phyloP scores from a whole-genome alignment of 2,888 invertebrate species.

The Rosalia funebris region DNA sequence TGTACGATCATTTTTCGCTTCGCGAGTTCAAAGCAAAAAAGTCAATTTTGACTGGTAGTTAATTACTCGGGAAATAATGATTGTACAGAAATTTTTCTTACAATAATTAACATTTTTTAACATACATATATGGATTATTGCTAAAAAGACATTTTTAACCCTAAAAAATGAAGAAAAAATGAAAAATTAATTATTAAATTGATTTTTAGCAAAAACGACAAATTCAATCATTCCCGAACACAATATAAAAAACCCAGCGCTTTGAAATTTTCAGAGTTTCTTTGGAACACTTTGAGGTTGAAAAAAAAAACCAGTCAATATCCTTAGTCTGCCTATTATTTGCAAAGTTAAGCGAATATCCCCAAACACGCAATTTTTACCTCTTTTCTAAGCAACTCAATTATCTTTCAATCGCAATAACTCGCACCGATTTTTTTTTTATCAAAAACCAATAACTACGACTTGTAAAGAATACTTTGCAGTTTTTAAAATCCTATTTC shows the following conservation, averaged over 20 bases:
- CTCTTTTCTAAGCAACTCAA: neutral
- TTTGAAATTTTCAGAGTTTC: neutral
- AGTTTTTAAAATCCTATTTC: neutral
- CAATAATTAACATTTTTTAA: too few relatives aligned
- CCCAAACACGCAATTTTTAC: neutral
- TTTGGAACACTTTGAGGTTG: neutral
- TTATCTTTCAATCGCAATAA: too few relatives aligned
- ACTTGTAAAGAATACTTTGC: neutral
- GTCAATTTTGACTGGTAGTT: neutral
- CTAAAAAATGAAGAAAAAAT: too few relatives aligned
- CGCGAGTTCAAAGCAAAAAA: neutral
- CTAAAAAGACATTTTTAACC: too few relatives aligned
- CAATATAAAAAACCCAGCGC: too few relatives aligned
- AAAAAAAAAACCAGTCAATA: neutral
- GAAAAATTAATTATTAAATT: neutral
- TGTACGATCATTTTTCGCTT: neutral
- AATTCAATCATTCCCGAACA: too few relatives aligned
- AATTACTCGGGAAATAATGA: neutral
- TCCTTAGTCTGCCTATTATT: neutral
- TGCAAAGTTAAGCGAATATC: neutral
- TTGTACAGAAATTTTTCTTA: neutral
- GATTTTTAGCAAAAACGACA: neutral
- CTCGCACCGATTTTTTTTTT: neutral
- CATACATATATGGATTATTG: too few relatives aligned
- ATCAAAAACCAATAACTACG: neutral